phyloP scores from a whole-genome alignment of 30 jellyfish, hydroid and myxozoan species.

The Phacellophora camtschatica region DNA sequence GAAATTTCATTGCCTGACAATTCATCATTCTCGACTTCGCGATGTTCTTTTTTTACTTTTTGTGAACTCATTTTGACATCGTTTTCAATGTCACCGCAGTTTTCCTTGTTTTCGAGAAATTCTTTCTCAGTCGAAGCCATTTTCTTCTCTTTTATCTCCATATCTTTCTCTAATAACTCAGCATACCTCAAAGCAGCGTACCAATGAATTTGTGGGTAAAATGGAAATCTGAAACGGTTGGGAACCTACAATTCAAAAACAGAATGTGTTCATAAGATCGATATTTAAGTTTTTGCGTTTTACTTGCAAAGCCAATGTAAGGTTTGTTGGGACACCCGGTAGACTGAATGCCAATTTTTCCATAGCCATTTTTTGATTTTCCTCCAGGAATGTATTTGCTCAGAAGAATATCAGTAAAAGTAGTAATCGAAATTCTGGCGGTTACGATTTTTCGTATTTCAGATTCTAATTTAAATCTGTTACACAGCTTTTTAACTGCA shows the following conservation, averaged over 20 bases:
- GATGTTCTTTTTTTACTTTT: conserved; percentile 20
- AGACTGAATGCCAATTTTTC: too few species aligned
- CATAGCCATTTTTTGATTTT: too few species aligned
- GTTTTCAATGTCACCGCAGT: conserved; percentile 22
- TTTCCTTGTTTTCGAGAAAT: conserved; percentile 51
- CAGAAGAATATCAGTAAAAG: too few species aligned
- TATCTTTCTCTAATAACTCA: conserved; percentile 80
- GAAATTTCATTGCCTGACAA: neutral
- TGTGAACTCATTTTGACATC: conserved; percentile 14
- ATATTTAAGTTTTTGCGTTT: too few species aligned
- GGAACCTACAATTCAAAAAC: conserved; percentile 99
- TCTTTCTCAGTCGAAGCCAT: conserved; percentile 35
- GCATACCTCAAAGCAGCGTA: conserved; percentile 82
- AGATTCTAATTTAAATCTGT: too few species aligned
- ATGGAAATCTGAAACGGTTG: conserved; percentile 84
- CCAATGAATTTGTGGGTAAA: conserved; percentile 91
- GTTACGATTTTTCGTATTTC: too few species aligned
- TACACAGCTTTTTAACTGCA: too few species aligned
- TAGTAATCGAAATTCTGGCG: too few species aligned
- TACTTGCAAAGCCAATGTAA: too few species aligned
- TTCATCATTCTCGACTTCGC: neutral
- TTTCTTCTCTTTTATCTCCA: conserved; percentile 37
- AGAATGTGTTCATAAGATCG: too few species aligned
- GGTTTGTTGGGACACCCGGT: too few species aligned
- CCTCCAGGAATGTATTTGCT: too few species aligned